Conservation (phyloP, 2,113 vertebrate species). For the Erythrolamprus reginae region DNA sequence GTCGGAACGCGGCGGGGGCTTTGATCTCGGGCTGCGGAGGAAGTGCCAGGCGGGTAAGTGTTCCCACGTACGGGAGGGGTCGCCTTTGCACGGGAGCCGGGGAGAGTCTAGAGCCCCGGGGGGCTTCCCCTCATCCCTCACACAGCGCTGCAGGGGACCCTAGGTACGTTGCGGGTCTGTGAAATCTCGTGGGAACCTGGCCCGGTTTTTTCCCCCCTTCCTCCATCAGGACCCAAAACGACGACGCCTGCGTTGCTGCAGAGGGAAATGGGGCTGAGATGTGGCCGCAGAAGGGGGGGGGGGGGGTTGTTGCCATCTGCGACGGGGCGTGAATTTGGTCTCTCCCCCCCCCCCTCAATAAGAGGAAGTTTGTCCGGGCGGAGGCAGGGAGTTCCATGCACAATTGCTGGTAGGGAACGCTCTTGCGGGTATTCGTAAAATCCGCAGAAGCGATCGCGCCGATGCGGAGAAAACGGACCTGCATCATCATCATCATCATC, state of each 20-base stretch:
- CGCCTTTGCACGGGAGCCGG: background rate
- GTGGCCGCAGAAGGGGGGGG: background rate
- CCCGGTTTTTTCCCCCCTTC: background rate
- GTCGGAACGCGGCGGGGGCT: background rate
- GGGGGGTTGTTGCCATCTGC: background rate
- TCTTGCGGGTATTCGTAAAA: background rate
- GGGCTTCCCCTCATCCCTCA: background rate
- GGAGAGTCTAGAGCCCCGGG: background rate
- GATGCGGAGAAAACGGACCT: background rate
- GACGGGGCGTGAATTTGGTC: background rate
- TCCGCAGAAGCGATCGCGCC: background rate
- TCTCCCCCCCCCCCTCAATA: too few species aligned
- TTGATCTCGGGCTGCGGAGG: background rate
- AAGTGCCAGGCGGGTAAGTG: constrained; percentile 19
- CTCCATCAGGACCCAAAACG: background rate
- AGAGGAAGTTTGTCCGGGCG: background rate
- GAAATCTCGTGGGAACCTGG: background rate
- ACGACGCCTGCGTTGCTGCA: background rate
- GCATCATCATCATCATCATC: too few species aligned
- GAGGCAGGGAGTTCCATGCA: background rate
- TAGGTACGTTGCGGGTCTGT: background rate
- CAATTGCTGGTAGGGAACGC: background rate
- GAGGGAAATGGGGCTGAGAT: background rate
- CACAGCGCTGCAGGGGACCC: background rate
- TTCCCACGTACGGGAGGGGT: background rate